Percentiles rank a stretch among this genome's conserved stretches.
Evolutionary conservation across 2,888 invertebrate species (phyloP).

Genomic region (Agelastica alni): DNA sequence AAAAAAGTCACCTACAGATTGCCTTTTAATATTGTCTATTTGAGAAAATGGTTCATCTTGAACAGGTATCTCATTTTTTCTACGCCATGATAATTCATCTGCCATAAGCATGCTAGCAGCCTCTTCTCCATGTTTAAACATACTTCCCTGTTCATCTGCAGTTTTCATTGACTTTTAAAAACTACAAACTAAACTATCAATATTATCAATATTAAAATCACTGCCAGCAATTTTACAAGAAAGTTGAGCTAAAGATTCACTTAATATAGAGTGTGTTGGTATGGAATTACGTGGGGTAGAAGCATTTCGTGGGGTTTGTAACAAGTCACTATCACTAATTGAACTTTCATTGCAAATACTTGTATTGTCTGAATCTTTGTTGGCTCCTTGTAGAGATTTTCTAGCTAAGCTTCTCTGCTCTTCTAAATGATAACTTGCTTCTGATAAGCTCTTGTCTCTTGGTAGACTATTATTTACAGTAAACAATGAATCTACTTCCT

Average conservation of each 20-base stretch:
- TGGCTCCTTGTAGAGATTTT: constrained; percentile 40
- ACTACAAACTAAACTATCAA: constrained; percentile 41
- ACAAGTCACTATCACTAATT: constrained; percentile 49
- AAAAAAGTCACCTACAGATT: constrained; percentile 58
- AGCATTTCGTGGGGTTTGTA: constrained; percentile 37
- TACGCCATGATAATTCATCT: constrained; percentile 57
- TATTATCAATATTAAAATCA: constrained; percentile 41
- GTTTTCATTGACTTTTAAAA: constrained; percentile 35
- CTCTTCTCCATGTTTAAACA: constrained; percentile 51
- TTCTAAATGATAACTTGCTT: constrained; percentile 29
- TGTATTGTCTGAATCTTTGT: constrained; percentile 33
- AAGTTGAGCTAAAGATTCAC: constrained; percentile 41
- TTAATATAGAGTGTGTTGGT: no score
- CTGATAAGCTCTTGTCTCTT: constrained; percentile 8
- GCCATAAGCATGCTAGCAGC: constrained; percentile 52
- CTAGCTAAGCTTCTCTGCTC: constrained; percentile 42
- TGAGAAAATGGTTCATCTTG: constrained; percentile 30
- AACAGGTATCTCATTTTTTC: constrained; percentile 45
- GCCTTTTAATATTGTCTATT: no score
- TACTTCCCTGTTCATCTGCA: constrained; percentile 28
- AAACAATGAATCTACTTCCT: constrained; percentile 31
- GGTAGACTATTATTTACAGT: constrained; percentile 22
- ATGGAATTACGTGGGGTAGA: constrained; percentile 47
- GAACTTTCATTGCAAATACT: constrained; percentile 41
- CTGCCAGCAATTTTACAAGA: constrained; percentile 40